Base-by-base conservation (phyloP, 1,140 invertebrate species). In the Caenorhabditis briggsae region DNA sequence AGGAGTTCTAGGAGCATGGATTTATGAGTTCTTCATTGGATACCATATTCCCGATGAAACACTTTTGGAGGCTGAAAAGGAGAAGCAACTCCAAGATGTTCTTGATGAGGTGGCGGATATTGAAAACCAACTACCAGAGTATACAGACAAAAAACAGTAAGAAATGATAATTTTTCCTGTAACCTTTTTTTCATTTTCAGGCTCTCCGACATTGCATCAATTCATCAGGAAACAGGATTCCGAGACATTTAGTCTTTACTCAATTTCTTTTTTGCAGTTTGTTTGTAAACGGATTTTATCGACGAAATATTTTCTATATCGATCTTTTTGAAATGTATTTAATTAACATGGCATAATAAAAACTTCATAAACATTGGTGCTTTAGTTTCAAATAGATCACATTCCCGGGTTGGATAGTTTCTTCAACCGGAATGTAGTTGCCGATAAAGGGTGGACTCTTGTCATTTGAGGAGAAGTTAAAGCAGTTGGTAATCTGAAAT, bases 1-100 rank as follows among this genome's bases (percentile, higher is more conserved):
- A 12, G 94, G 93, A 8, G 88, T 94, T 1, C 48, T 94, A 7
- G 94, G 94, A 2, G 92, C 92, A 9, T 90, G 90, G 83, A 64
- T 94, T 18, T 94, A 94, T 89, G 88, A 92, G 61, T 94, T 95
- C 0, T 94, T 95, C 59, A 95, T 96, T 41, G 96, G 96, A 82
- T 86, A 93, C 12, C 93, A 94, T 87, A 86, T 89, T 23, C 86
- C 46, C 25, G 86, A 88, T 58, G 86, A 87, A 7, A 9, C 41
- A 23, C 20, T n/a, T n/a, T 25, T 78, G 50, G 46, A 50, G 23
- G 43, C 70, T 11, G 70, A 78, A 50, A 78, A 14, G 25, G 70
- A 50, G 11, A 78, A 78, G 23, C 70, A 78, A 53, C n/a, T 78
- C 1, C 25, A 78, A 23, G 11, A 5, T 78, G 50, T 53, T 48